Evolutionary conservation across 2,797 vertebrate genomes (phyloP), one percentile per base, ranked within the genome.

Genomic region (Danio albolineatus): DNA sequence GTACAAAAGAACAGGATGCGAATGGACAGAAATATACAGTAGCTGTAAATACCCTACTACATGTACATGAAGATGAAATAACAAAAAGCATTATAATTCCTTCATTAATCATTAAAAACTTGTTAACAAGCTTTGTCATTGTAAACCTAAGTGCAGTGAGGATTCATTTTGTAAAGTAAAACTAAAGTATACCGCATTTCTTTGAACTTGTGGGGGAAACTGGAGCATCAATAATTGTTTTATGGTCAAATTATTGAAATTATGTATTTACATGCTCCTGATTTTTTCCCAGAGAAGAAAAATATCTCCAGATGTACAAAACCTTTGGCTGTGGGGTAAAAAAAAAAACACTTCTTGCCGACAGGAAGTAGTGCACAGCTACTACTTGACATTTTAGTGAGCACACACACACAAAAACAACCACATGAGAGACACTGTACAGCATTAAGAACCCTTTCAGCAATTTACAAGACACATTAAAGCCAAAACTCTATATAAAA

Each of bases 401-500:
- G 28, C 17, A 12, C n/a, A 51, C 9, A 19, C 10, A 56, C 38
- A 70, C 57, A 54, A 2, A 73, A 2, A 39, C 13, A 70, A 56
- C 67, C 49, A 65, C 57, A 77, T 49, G 46, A 61, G 36, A 44
- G 6, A 70, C 28, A 43, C 13, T 59, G 53, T 44, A 59, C 43
- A 49, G 6, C 9, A 59, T 61, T 43, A 71, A 60, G 17, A 51
- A n/a, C 21, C 10, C 51, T 76, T 16, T 21, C 36, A 44, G 56
- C 57, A 60, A 62, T 43, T 79, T 62, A 72, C 17, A 72, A 44
- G 46, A 39, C 46, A 19, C 14, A 62, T 71, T 61, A 72, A 62
- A 72, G 38, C 39, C 14, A 3, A 72, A 72, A 44, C 17, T 54
- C 56, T 61, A 66, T 61, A 61, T 62, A 71, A 62, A 79, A 17